Percentiles rank a stretch among this genome's conserved stretches.
phyloP scores from a whole-genome alignment of 1,140 invertebrate genomes.

The Drosophila mayri region DNA sequence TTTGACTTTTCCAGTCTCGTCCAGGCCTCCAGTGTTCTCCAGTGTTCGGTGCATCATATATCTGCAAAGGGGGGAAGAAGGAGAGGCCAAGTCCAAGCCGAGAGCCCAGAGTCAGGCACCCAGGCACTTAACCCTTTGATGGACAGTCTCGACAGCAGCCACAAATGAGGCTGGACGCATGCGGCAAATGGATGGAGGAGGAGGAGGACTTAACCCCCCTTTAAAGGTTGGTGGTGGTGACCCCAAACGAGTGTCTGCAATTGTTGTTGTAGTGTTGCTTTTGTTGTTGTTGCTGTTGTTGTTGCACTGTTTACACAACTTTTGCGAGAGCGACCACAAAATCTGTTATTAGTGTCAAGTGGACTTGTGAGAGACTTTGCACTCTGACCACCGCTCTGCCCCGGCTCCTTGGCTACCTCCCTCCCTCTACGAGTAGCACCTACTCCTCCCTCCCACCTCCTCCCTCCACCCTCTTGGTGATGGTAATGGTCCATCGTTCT shows the following conservation, averaged over 20 bases:
- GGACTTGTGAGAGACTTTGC: constrained; percentile 73
- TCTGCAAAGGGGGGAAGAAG: background rate
- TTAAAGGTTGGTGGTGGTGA: background rate
- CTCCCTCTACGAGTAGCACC: too few relatives aligned
- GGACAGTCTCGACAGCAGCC: constrained; percentile 56
- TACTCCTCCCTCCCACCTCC: background rate
- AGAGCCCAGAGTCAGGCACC: constrained; percentile 21
- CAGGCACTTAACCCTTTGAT: constrained; percentile 74
- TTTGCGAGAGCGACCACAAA: constrained; percentile 71
- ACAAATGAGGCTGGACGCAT: constrained; percentile 56
- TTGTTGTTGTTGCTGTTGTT: constrained; percentile 17
- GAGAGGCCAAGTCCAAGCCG: background rate
- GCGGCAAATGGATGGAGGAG: background rate
- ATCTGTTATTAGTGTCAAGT: constrained; percentile 81
- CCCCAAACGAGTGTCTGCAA: constrained; percentile 14
- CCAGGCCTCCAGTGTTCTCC: background rate
- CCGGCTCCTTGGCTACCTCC: background rate
- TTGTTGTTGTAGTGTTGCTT: constrained; percentile 30
- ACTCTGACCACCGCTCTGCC: constrained; percentile 41
- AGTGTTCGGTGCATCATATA: constrained; percentile 13
- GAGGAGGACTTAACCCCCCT: background rate
- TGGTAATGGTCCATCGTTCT: constrained; percentile 14
- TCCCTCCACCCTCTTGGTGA: background rate
- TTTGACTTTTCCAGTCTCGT: constrained; percentile 19
- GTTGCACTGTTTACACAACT: constrained; percentile 72